phyloP scores from a whole-genome alignment of 2,888 invertebrate genomes.

The Amiota communis region DNA sequence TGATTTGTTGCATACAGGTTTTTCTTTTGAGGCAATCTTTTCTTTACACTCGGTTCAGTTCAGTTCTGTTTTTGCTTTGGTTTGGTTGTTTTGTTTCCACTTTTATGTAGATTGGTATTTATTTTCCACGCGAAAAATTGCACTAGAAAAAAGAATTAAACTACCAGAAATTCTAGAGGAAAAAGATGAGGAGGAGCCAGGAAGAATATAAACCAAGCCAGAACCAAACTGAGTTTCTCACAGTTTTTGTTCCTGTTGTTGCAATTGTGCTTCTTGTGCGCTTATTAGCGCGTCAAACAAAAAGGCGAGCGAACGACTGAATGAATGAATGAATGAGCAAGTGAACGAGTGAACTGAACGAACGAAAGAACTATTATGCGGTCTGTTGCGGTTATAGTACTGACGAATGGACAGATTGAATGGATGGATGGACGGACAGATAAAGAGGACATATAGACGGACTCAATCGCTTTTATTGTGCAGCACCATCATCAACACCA shows the following conservation, averaged over 20 bases:
- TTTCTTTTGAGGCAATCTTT: slow-evolving; percentile 5
- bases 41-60: too few species aligned
- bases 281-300: slow-evolving; percentile 63
- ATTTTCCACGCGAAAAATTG: slow-evolving; percentile 60
- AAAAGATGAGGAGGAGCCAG: slow-evolving; percentile 24
- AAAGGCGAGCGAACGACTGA: slow-evolving; percentile 14
- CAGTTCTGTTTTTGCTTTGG: background rate
- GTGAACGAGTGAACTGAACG: slow-evolving; percentile 39
- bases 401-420: slow-evolving; percentile 56
- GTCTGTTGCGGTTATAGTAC: slow-evolving; percentile 49
- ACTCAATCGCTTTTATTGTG: too few species aligned
- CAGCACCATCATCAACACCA: slow-evolving; percentile 27
- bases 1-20: background rate
- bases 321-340: slow-evolving; percentile 24
- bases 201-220: slow-evolving; percentile 9
- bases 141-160: slow-evolving; percentile 36
- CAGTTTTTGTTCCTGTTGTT: slow-evolving; percentile 42
- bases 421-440: slow-evolving; percentile 41
- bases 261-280: slow-evolving; percentile 40
- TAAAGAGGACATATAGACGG: slow-evolving; percentile 1
- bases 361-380: slow-evolving; percentile 56
- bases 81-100: slow-evolving; percentile 50
- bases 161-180: background rate
- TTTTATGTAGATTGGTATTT: slow-evolving; percentile 66
- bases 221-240: slow-evolving; percentile 53